phyloP scores from a whole-genome alignment of 2,797 vertebrate species.

The Aulostomus chinensis region DNA sequence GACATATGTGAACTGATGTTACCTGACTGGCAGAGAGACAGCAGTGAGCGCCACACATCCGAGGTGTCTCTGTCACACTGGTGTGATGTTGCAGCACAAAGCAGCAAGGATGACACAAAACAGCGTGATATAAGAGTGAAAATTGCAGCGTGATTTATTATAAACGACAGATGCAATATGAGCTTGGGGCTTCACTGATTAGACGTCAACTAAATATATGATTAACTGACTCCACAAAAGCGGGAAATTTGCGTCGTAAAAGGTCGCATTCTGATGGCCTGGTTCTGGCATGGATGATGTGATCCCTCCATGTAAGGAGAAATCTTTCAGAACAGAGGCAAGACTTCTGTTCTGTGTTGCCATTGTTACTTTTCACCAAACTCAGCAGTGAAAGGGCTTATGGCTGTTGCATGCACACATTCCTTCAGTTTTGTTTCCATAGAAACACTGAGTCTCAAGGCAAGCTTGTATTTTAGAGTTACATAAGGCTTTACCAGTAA shows the following conservation, averaged over 20 bases:
- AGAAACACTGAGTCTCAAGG: constrained; percentile 78
- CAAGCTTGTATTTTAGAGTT: constrained; percentile 75
- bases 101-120: too few relatives aligned
- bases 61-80: too few relatives aligned
- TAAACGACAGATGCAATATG: not conserved
- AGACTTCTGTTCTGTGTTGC: constrained; percentile 45
- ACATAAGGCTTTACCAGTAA: constrained; percentile 75
- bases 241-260: constrained; percentile 20
- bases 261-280: constrained; percentile 41
- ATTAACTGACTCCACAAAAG: constrained; percentile 16
- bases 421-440: constrained; percentile 83
- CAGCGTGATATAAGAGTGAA: too few relatives aligned
- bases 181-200: not conserved
- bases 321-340: constrained; percentile 10
- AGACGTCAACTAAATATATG: constrained; percentile 38
- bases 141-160: not conserved
- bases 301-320: constrained; percentile 9
- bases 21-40: too few relatives aligned
- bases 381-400: constrained; percentile 60
- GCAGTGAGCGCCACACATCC: too few relatives aligned
- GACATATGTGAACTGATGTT: constrained; percentile 29
- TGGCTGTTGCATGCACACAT: constrained; percentile 68
- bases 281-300: constrained; percentile 18
- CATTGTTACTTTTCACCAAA: constrained; percentile 63
- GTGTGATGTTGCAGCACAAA: too few relatives aligned